Evolutionary conservation across 2,113 vertebrate genomes (phyloP), one percentile per base, ranked within the genome.

Genomic region (Charadrius vociferus): DNA sequence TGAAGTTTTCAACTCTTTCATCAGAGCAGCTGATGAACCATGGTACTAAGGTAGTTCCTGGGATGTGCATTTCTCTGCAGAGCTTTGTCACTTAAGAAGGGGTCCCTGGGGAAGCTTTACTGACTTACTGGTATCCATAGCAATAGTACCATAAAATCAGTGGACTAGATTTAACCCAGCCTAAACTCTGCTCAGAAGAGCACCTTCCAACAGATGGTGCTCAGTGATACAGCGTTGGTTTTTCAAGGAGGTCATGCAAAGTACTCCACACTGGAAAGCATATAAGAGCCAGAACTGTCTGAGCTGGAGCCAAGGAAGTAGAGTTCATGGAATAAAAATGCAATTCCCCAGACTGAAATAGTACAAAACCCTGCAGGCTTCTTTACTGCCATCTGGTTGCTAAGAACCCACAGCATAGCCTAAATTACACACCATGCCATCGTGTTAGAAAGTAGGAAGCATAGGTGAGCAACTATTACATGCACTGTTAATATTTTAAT

Each of bases 331-430:
- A 63, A 63, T 41, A 71, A 93, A 95, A 85, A 56, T 41, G 70
- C 49, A 68, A 5, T 65, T 96, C 82, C 71, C 58, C 18, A 7
- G 85, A 22, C 55, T 37, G 43, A 82, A 78, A 87, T 14, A 89
- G 53, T 41, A 65, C 10, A 10, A 20, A 66, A 62, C 50, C 30
- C 66, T 90, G 52, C 32, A 88, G 87, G 41, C 53, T 62, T 50
- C 85, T 90, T 86, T 66, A 20, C 30, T 95, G 66, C 85, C 88
- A 77, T 83, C 79, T 94, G 81, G 53, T 93, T 92, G 85, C 81
- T 83, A 67, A 81, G 85, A 85, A 47, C 39, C 49, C 58, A 27
- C 2, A 34, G 29, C 1, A 32, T 68, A 68, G 43, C 30, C 52
- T 39, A 3, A 79, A 43, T 71, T 49, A 22, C 26, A 29, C 45